These are phyloP conservation scores for Salmo trutta DNA, from an alignment of 2,797 vertebrate genomes.

Conservation along the genomic window DNA sequence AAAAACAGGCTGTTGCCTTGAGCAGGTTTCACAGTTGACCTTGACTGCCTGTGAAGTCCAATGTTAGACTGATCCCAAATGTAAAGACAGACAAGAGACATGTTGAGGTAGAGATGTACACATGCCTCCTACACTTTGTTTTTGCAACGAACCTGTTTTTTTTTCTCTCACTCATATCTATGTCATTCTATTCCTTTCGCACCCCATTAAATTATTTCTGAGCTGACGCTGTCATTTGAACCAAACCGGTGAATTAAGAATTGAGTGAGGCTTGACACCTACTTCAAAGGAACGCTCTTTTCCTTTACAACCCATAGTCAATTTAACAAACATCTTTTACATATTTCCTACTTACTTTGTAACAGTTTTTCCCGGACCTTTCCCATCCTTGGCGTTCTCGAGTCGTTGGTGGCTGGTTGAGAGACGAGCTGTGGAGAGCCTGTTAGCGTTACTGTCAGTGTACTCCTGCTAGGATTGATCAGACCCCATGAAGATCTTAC, in stretches of 20 bases:
- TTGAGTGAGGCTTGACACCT: slow-evolving; percentile 2
- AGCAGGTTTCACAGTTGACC: not conserved
- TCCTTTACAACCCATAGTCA: not conserved
- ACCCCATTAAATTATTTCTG: not conserved
- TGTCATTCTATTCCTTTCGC: not conserved
- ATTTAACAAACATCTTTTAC: not conserved
- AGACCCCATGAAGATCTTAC: not conserved
- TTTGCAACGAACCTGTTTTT: not conserved
- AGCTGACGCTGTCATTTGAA: not conserved
- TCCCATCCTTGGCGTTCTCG: not conserved
- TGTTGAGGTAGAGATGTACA: not conserved
- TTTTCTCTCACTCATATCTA: not conserved
- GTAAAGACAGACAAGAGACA: not conserved
- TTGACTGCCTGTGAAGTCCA: not conserved
- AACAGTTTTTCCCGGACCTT: not conserved
- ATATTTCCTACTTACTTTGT: not conserved
- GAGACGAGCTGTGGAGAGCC: not conserved
- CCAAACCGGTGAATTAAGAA: slow-evolving; percentile 3
- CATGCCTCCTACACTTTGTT: not conserved
- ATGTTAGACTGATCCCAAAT: not conserved
- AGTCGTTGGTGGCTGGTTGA: not conserved
- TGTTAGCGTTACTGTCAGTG: not conserved
- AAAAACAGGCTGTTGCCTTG: not conserved
- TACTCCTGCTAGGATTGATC: not conserved
- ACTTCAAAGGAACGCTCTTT: not conserved